Percentiles rank a stretch among this genome's conserved stretches.
Evolutionary conservation across 1,140 invertebrate species (phyloP).

Genomic region (Centruroides sculpturatus): DNA sequence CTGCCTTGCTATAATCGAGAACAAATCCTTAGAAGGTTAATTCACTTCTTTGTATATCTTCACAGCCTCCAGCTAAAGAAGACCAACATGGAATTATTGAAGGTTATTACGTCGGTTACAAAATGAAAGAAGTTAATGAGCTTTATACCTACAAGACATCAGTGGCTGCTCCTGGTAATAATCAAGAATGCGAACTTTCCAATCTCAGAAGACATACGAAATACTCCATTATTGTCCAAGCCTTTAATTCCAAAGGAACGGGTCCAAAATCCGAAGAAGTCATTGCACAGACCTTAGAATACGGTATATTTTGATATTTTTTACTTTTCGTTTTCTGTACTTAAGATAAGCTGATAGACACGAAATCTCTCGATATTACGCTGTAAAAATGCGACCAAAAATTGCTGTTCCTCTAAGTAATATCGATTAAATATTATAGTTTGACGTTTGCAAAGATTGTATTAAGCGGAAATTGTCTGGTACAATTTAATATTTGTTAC

Average conservation of each 20-base stretch:
- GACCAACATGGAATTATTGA: conserved; percentile 29
- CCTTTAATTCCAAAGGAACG: conserved; percentile 76
- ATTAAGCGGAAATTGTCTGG: too few species aligned
- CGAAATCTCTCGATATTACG: too few species aligned
- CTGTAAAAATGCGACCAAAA: too few species aligned
- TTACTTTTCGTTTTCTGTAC: too few species aligned
- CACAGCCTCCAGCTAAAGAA: conserved; percentile 32
- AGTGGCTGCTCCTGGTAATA: neutral
- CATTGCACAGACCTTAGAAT: conserved; percentile 67
- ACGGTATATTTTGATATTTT: conserved; percentile 41
- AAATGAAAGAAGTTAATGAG: conserved; percentile 24
- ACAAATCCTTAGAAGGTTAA: too few species aligned
- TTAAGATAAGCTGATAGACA: too few species aligned
- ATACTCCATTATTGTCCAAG: conserved; percentile 47
- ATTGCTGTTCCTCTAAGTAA: too few species aligned
- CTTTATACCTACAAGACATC: conserved; percentile 12
- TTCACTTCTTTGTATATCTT: neutral
- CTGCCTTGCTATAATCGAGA: too few species aligned
- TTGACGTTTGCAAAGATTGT: too few species aligned
- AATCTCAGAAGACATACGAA: conserved; percentile 12
- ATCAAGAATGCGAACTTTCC: conserved; percentile 11
- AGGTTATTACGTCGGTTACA: conserved; percentile 14
- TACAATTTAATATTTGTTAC: too few species aligned
- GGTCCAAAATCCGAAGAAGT: conserved; percentile 72
- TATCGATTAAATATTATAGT: too few species aligned